These are phyloP conservation scores for Lacerta viridis DNA, from an alignment of 2,797 vertebrate genomes.

Conservation along the genomic window DNA sequence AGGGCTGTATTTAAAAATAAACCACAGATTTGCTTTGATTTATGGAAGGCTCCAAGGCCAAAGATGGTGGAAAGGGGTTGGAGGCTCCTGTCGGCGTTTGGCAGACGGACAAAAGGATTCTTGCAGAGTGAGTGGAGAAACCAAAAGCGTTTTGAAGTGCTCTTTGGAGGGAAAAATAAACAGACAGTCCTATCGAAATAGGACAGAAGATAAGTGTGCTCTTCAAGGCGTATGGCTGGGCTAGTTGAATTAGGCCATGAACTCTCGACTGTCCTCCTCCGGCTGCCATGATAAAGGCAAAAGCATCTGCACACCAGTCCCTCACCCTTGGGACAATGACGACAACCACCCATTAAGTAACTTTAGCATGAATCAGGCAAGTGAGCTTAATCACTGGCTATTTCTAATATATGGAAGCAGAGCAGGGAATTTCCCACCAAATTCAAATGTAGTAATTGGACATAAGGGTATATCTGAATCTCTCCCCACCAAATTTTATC, in stretches of 20 bases:
- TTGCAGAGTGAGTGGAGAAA: slow-evolving; percentile 38
- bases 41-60: slow-evolving; percentile 40
- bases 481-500: too few species aligned
- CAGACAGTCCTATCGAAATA: slow-evolving; percentile 33
- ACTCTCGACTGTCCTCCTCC: background rate
- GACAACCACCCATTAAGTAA: slow-evolving; percentile 59
- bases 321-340: background rate
- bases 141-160: background rate
- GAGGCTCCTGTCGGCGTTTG: slow-evolving; percentile 39
- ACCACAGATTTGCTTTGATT: slow-evolving; percentile 62
- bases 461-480: too few species aligned
- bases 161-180: background rate
- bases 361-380: background rate
- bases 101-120: slow-evolving; percentile 39
- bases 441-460: too few species aligned
- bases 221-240: slow-evolving; percentile 54
- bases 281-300: too few species aligned
- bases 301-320: too few species aligned
- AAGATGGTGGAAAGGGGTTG: slow-evolving; percentile 15
- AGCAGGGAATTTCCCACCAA: too few species aligned
- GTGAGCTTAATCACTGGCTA: background rate
- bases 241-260: background rate
- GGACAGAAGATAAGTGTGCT: slow-evolving; percentile 48
- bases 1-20: slow-evolving; percentile 63
- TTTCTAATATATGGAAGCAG: background rate